These are phyloP conservation scores for Varanus salvator DNA, from an alignment of 2,113 vertebrate genomes.

Conservation along the genomic window DNA sequence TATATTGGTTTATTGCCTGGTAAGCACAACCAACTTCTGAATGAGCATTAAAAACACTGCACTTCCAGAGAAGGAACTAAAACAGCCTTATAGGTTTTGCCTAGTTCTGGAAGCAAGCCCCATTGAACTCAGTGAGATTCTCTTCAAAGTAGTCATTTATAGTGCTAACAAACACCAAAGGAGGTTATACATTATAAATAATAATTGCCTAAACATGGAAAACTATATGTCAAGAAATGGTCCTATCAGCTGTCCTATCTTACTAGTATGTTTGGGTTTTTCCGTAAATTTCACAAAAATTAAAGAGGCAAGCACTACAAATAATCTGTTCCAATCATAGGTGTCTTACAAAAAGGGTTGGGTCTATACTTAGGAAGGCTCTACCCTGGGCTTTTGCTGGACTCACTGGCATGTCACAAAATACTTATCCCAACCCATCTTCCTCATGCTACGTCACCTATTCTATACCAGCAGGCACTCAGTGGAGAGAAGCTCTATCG, in stretches of 20 bases:
- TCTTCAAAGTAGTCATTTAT: background rate
- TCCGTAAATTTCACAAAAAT: background rate
- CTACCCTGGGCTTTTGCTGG: too few relatives aligned
- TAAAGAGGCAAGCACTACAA: too few relatives aligned
- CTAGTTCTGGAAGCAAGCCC: background rate
- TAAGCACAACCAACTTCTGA: slow-evolving; percentile 23
- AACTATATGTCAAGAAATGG: background rate
- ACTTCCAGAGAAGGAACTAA: slow-evolving; percentile 9
- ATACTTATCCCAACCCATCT: too few relatives aligned
- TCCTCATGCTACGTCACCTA: too few relatives aligned
- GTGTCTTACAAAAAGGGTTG: too few relatives aligned
- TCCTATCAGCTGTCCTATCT: background rate
- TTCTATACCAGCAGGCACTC: too few relatives aligned
- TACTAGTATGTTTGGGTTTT: background rate
- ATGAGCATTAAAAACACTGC: background rate
- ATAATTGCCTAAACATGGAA: background rate
- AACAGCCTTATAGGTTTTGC: background rate
- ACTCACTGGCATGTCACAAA: too few relatives aligned
- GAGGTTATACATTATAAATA: background rate
- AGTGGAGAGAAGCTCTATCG: too few relatives aligned
- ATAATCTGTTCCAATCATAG: too few relatives aligned
- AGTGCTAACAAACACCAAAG: background rate
- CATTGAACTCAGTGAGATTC: background rate
- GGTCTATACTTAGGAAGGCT: too few relatives aligned
- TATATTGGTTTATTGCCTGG: slow-evolving; percentile 36